Base-by-base conservation (phyloP, 30 jellyfish, hydroid and myxozoan genomes). In the Nemopilema nomurai region DNA sequence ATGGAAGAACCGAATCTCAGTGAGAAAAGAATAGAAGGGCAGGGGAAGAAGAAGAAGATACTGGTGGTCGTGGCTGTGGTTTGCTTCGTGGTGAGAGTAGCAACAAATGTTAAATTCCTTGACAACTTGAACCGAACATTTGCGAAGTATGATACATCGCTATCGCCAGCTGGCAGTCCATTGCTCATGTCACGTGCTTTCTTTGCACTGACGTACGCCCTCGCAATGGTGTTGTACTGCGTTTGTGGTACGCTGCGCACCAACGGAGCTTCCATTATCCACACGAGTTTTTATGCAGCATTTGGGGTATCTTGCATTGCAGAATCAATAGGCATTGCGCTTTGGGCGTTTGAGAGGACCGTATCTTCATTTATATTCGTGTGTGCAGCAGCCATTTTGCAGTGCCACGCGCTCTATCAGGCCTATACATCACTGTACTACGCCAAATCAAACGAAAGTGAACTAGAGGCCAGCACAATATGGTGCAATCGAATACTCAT, bases 161-260 rank as follows among this genome's bases (percentile, higher is more conserved):
- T 83, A 13, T 13, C 91, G 0, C 91, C 91, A 16, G 84, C 28
- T 8, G 85, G 72, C 23, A 83, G 91, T 72, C 91, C 91, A 1
- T 66, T 83, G 33, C 86, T 83, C 0, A 16, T 83, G 62, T 71
- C 80, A 49, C 71, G 76, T 21, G 73, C 74, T 0, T 72, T 63
- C 65, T 71, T 83, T 32, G 76, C 78, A 17, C 28, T 83, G 70
- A 67, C 62, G 19, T 83, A 83, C 78, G 17, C 86, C 17, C 57
- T 83, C 32, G 50, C 63, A 13, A 23, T 62, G 49, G 75, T 71
- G 26, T 62, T 72, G 49, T 83, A 71, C 65, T 71, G 86, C 62
- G 52, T 83, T 29, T 68, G 63, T 13, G 51, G 74, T 41, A 83
- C 86, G 21, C 74, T 83, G 50, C 79, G 62, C 17, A 62, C n/a